Conservation (phyloP, 2,113 vertebrate species). For the Parotia lawesii region DNA sequence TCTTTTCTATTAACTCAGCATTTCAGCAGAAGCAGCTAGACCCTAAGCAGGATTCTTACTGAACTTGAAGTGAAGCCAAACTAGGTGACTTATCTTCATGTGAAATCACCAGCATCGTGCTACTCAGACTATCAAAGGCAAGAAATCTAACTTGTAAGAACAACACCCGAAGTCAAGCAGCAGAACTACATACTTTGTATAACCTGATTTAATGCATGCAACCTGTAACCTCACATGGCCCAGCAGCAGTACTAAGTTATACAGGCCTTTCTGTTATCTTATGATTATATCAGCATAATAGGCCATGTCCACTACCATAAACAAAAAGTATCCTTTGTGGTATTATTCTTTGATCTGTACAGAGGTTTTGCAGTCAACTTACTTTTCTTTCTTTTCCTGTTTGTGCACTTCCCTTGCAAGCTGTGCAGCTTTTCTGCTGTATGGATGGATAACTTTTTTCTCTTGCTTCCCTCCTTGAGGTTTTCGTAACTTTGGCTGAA, state of each 20-base stretch:
- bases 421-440: conserved; percentile 92
- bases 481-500: conserved; percentile 86
- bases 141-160: neutral
- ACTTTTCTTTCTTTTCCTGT: conserved; percentile 86
- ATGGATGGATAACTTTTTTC: conserved; percentile 88
- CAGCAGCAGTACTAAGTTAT: neutral
- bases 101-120: neutral
- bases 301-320: neutral
- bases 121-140: neutral
- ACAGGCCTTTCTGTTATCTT: neutral
- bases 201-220: neutral
- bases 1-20: neutral
- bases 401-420: conserved; percentile 82
- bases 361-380: conserved; percentile 25
- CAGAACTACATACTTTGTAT: neutral
- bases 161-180: neutral
- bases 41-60: neutral
- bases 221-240: neutral
- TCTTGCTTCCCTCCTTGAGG: conserved; percentile 74
- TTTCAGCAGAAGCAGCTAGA: neutral
- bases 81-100: neutral
- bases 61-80: neutral
- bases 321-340: neutral
- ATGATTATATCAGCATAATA: neutral
- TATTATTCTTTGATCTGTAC: neutral